Base-by-base conservation (phyloP, 1,140 invertebrate genomes). In the Macrocentrus cingulum region DNA sequence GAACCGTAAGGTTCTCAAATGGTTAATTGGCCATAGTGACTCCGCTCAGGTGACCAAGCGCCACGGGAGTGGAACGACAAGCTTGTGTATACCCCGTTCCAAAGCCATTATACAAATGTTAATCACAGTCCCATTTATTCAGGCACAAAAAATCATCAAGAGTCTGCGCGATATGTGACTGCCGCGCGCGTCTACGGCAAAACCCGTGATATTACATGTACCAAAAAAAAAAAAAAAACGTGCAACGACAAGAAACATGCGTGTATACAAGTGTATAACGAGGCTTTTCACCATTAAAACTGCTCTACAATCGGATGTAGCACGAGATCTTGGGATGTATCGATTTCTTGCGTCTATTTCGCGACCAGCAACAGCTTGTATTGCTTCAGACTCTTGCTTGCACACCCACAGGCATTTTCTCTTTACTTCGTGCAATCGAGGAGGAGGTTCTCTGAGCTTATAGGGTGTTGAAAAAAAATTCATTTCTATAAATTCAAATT, bases 1-100 rank as follows among this genome's bases (percentile, higher is more conserved):
- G 66, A 20, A 48, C 51, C 69, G 64, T 70, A 71, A 67, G 72
- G 68, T 76, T 75, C 69, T 77, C 75, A 76, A 77, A 75, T 70
- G 75, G 73, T 79, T 77, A 79, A 79, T 79, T 79, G 75, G 74
- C 67, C 76, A 76, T 77, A 72, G 36, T 39, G 51, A 74, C 64
- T 69, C 66, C 63, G 7, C 36, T 39, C 13, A 71, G 67, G 70
- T 76, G 76, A 75, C 72, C 75, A 74, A 75, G 72, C 74, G 66
- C 55, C 73, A 77, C 66, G 72, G 65, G 66, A 79, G 66, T 75
- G 74, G 70, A 76, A 77, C 74, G 74, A 61, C 65, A 63, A 69
- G 73, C 71, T 68, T 69, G 61, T 66, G 66, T 66, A n/a, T n/a
- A n/a, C n/a, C 72, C 67, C 66, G 56, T 61, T 57, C 39, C 16